Evolutionary conservation across 1,140 invertebrate genomes (phyloP).

Genomic region (Luehdorfia chinensis): DNA sequence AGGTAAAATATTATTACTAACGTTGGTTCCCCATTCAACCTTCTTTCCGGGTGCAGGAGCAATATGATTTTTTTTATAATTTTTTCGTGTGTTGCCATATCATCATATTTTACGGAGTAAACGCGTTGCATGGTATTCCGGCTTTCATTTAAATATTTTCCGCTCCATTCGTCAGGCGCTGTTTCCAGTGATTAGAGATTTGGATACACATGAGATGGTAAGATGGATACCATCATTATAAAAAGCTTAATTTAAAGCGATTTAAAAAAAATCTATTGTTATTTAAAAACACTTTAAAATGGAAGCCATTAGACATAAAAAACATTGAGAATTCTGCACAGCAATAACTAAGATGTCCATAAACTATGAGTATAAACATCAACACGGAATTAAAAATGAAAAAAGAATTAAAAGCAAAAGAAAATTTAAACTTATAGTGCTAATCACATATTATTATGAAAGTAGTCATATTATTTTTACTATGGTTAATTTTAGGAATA

Average conservation of each 20-base stretch:
- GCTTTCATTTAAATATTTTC: slow-evolving; percentile 76
- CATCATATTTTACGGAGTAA: slow-evolving; percentile 64
- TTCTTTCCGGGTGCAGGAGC: slow-evolving; percentile 49
- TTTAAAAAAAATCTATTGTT: background rate
- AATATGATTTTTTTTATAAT: slow-evolving; percentile 59
- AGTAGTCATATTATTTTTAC: too few relatives aligned
- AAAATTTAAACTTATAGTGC: background rate
- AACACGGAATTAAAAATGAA: background rate
- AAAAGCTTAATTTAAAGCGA: slow-evolving; percentile 4
- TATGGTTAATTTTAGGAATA: too few relatives aligned
- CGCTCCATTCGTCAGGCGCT: slow-evolving; percentile 69
- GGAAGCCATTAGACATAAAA: background rate
- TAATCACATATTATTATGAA: background rate
- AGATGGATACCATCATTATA: slow-evolving; percentile 15
- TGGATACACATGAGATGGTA: slow-evolving; percentile 45
- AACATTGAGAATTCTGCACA: background rate
- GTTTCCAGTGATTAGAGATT: slow-evolving; percentile 61
- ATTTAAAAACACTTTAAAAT: background rate
- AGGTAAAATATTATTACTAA: slow-evolving; percentile 47
- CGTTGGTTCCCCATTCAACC: slow-evolving; percentile 43
- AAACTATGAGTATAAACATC: too few relatives aligned
- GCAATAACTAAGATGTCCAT: too few relatives aligned
- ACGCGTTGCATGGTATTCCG: slow-evolving; percentile 57
- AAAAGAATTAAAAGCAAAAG: background rate
- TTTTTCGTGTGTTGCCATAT: slow-evolving; percentile 51